phyloP scores from a whole-genome alignment of 2,888 invertebrate genomes.

The Brachycybe producta region DNA sequence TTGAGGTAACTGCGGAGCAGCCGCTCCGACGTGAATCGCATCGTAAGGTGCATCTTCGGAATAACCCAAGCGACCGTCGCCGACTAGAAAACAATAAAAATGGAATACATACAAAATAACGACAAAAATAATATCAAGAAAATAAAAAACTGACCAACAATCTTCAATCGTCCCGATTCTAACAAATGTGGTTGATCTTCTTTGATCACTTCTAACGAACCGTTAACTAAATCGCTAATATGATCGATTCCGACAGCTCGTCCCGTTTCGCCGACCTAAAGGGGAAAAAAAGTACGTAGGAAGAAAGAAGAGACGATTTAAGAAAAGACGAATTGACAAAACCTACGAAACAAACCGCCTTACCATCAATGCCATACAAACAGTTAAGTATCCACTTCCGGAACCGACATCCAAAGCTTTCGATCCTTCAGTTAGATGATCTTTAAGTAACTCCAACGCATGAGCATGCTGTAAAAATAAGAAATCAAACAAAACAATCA shows the following conservation, averaged over 20 bases:
- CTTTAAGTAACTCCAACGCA: conserved; percentile 70
- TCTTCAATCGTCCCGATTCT: conserved; percentile 49
- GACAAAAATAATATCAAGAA: neutral
- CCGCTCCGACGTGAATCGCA: conserved; percentile 89
- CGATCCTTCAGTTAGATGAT: conserved; percentile 60
- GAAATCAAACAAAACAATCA: neutral
- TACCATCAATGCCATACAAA: conserved; percentile 74
- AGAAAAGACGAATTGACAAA: neutral
- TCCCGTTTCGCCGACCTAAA: conserved; percentile 49
- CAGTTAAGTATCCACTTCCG: conserved; percentile 84
- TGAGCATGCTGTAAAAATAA: conserved; percentile 59
- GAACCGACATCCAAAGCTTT: conserved; percentile 83
- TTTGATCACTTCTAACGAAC: conserved; percentile 62
- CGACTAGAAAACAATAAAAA: conserved; percentile 41
- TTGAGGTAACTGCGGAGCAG: conserved; percentile 62
- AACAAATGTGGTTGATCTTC: conserved; percentile 58
- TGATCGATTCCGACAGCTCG: conserved; percentile 78
- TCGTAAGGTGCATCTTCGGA: conserved; percentile 64
- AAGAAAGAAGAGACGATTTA: neutral
- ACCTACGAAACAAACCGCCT: neutral
- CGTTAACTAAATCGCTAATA: conserved; percentile 62
- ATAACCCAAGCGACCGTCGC: conserved; percentile 79
- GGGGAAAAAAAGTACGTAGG: conserved; percentile 9
- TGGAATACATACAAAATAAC: neutral
- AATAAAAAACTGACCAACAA: conserved; percentile 45